A percentile compares a stretch with the other conserved stretches of the same genome.
phyloP scores from a whole-genome alignment of 2,113 vertebrate species.

The Solea solea region DNA sequence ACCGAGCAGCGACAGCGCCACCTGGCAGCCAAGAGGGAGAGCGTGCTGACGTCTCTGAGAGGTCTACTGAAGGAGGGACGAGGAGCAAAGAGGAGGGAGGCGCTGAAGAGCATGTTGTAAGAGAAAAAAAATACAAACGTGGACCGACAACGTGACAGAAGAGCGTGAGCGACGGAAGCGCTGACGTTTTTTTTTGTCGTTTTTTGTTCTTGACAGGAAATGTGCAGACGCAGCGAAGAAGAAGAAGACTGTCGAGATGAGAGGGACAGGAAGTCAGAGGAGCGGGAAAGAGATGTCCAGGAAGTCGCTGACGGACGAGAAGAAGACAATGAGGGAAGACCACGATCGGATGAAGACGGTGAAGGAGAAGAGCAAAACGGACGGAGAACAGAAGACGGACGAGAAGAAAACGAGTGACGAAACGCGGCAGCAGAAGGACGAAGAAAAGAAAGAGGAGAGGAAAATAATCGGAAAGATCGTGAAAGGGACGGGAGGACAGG shows the following conservation, averaged over 20 bases:
- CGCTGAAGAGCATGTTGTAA: conserved; percentile 29
- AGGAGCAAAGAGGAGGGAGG: conserved; percentile 37
- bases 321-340: background rate
- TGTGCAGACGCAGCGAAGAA: background rate
- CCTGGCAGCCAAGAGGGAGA: conserved; percentile 79
- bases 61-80: conserved; percentile 56
- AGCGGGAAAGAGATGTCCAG: background rate
- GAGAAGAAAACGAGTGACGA: background rate
- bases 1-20: conserved; percentile 24
- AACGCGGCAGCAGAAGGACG: conserved; percentile 11
- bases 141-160: no score
- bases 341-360: background rate
- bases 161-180: background rate
- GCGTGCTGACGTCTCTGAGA: conserved; percentile 60
- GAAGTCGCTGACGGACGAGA: background rate
- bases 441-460: conserved; percentile 39
- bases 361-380: background rate
- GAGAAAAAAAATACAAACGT: background rate
- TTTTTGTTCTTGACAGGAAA: conserved; percentile 16
- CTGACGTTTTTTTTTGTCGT: background rate
- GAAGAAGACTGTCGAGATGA: background rate
- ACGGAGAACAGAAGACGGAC: background rate
- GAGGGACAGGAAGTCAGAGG: background rate
- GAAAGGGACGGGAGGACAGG: conserved; percentile 39
- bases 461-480: conserved; percentile 74